Evolutionary conservation across 2,797 vertebrate species (phyloP), one percentile per base, ranked within the genome.

Genomic region (Anolis apletophallus): DNA sequence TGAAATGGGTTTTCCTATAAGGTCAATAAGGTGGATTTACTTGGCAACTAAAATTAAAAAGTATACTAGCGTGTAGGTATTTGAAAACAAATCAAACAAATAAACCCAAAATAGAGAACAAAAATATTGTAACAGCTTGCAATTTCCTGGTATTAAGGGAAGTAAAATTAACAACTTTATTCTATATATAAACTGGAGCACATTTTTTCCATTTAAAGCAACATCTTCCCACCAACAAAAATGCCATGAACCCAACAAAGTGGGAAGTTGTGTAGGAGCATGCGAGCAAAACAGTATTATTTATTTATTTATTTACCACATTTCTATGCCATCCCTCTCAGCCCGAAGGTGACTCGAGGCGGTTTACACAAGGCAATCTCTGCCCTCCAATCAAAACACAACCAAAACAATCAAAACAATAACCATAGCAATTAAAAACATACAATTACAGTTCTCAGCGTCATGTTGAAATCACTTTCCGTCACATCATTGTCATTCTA

Each of bases 1-100:
- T 40, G 21, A 8, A 81, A 69, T 68, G 5, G 19, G 74, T 83
- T 91, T 75, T n/a, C 68, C 79, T 52, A 83, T 78, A 90, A 86
- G 67, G 87, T 81, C 90, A 46, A 1, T 77, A 19, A 83, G 16
- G 14, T 26, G 14, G 32, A 26, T 74, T 52, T 75, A 26, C 36
- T 67, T 61, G 73, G 9, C 23, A 80, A 61, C 6, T 23, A 61
- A 46, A 59, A 55, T 55, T 40, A 19, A 78, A 79, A 21, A 79
- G 40, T n/a, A 34, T 73, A 16, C 8, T 40, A 57, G 2, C 80
- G 8, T 77, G 32, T 52, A 72, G 23, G 57, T 1, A 0, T 29
- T 67, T 91, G 11, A 23, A 87, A 61, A 26, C 6, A 61, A 26
- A 61, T 61, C 23, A 61, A 61, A 26, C 10, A 8, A 61, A 26